A percentile compares a stretch with the other conserved stretches of the same genome.
Evolutionary conservation across 2,113 vertebrate species (phyloP).

Genomic region (Chaetodon auriga): DNA sequence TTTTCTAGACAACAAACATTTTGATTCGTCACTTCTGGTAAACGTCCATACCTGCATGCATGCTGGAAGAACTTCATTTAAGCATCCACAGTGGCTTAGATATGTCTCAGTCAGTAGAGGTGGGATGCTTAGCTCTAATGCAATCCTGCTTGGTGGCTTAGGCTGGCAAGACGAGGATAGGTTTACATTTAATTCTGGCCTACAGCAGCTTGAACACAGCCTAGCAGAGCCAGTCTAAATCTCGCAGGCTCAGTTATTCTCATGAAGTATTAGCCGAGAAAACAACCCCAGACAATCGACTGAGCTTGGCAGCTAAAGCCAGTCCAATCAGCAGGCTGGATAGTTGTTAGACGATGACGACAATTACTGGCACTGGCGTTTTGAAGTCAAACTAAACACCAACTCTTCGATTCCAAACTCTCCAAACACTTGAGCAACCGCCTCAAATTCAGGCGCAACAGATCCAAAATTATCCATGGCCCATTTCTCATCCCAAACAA

Average conservation of each 20-base stretch:
- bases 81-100: conserved; percentile 2
- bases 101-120: conserved; percentile 15
- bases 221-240: conserved; percentile 10
- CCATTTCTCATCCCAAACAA: background rate
- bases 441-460: background rate
- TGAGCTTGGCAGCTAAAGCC: background rate
- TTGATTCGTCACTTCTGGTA: background rate
- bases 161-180: conserved; percentile 6
- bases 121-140: conserved; percentile 10
- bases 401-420: background rate
- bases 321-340: conserved; percentile 15
- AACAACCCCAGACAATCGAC: conserved; percentile 8
- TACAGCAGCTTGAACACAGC: conserved; percentile 25
- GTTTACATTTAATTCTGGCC: conserved; percentile 30
- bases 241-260: conserved; percentile 1
- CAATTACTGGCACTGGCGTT: background rate
- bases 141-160: conserved; percentile 17
- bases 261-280: background rate
- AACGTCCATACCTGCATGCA: background rate
- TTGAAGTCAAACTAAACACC: background rate
- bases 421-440: background rate
- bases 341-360: background rate
- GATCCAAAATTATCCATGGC: background rate
- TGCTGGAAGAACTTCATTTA: background rate
- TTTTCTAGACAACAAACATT: background rate